phyloP scores from a whole-genome alignment of 2,888 invertebrate genomes.

The Nemoura dubitans region DNA sequence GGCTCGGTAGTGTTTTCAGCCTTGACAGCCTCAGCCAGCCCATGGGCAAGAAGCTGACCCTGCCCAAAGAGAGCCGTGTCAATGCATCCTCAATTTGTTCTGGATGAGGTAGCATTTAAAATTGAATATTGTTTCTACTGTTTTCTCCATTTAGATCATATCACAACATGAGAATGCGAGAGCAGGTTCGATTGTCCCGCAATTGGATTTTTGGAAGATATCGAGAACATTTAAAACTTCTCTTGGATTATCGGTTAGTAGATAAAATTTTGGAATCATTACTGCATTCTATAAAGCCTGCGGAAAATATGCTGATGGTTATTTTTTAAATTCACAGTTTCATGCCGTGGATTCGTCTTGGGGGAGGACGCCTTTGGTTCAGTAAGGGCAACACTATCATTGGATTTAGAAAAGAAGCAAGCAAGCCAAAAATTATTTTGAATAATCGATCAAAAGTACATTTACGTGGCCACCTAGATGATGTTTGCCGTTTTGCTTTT shows the following conservation, averaged over 20 bases:
- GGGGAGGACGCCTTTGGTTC: constrained; percentile 64
- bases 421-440: constrained; percentile 48
- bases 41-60: no score
- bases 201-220: constrained; percentile 69
- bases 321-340: constrained; percentile 47
- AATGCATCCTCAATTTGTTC: no score
- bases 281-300: neutral
- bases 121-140: no score
- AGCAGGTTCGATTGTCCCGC: constrained; percentile 60
- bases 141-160: constrained; percentile 55
- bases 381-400: constrained; percentile 61
- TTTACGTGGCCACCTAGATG: constrained; percentile 55
- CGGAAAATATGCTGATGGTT: constrained; percentile 7
- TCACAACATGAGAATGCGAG: constrained; percentile 57
- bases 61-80: no score
- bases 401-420: constrained; percentile 57
- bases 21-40: no score
- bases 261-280: neutral
- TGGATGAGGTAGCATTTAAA: no score
- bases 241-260: constrained; percentile 60
- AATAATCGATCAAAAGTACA: constrained; percentile 48
- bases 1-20: no score
- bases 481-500: constrained; percentile 62
- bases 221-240: constrained; percentile 60
- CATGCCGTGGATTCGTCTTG: constrained; percentile 66